A percentile compares a stretch with the other conserved stretches of the same genome.
phyloP scores from a whole-genome alignment of 2,113 vertebrate genomes.

The Budorcas taxicolor region DNA sequence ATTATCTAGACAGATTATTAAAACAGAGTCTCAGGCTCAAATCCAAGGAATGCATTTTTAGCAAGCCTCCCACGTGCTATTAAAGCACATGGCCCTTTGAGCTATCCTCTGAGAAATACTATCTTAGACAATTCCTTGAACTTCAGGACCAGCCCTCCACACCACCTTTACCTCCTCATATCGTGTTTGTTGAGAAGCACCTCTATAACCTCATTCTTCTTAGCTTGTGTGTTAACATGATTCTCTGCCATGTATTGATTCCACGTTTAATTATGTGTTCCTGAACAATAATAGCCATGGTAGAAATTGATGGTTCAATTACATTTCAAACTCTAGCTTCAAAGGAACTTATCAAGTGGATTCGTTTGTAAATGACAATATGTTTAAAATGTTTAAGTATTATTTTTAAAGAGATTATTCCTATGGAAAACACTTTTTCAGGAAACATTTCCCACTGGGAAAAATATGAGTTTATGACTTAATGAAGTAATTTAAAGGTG shows the following conservation, averaged over 20 bases:
- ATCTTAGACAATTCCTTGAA: neutral
- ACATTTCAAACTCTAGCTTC: neutral
- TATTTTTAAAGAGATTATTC: neutral
- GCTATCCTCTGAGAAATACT: neutral
- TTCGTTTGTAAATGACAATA: conserved; percentile 15
- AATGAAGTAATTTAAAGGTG: neutral
- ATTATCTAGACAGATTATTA: neutral
- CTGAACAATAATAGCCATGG: neutral
- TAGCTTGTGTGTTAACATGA: neutral
- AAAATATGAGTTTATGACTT: neutral
- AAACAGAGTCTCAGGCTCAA: neutral
- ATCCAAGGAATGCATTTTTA: neutral
- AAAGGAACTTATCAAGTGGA: neutral
- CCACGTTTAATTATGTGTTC: neutral
- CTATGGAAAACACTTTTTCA: neutral
- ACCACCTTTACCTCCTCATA: neutral
- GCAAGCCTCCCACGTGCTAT: neutral
- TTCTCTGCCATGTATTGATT: neutral
- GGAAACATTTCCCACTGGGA: neutral
- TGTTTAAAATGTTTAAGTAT: neutral
- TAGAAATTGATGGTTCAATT: conserved; percentile 8
- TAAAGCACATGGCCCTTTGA: neutral
- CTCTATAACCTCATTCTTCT: neutral
- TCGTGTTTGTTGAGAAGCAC: neutral
- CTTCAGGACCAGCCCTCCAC: neutral